Evolutionary conservation across 2,888 invertebrate genomes (phyloP).

Genomic region (Venustoraphidia nigricollis): DNA sequence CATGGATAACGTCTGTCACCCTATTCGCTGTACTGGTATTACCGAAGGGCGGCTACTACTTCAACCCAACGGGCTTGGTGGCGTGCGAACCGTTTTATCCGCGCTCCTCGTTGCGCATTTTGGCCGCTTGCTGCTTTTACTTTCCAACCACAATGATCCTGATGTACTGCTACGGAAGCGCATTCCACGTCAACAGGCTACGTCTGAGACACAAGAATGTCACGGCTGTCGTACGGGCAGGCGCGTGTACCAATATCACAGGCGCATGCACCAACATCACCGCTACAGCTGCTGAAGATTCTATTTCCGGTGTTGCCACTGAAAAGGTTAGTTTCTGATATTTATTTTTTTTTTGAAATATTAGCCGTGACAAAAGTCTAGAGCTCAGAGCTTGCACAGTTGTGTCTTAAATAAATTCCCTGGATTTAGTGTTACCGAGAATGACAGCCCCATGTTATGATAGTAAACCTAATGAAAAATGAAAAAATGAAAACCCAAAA

Average conservation of each 20-base stretch:
- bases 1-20: slow-evolving; percentile 73
- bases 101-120: slow-evolving; percentile 51
- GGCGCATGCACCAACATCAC: too few species aligned
- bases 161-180: slow-evolving; percentile 84
- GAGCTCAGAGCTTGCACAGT: too few species aligned
- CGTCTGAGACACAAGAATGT: slow-evolving; percentile 34
- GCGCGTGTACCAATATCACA: too few species aligned
- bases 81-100: slow-evolving; percentile 81
- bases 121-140: slow-evolving; percentile 77
- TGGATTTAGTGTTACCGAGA: too few species aligned
- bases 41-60: slow-evolving; percentile 75
- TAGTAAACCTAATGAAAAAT: too few species aligned
- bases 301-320: neutral
- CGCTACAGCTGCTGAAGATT: too few species aligned
- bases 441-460: too few species aligned
- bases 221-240: too few species aligned
- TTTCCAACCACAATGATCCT: slow-evolving; percentile 83
- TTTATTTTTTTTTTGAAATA: too few species aligned
- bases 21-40: slow-evolving; percentile 70
- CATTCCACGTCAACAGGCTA: slow-evolving; percentile 75
- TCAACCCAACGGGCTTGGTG: slow-evolving; percentile 71
- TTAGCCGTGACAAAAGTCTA: too few species aligned
- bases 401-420: too few species aligned
- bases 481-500: too few species aligned
- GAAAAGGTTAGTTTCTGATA: slow-evolving; percentile 1